Evolutionary conservation across 2,888 invertebrate species (phyloP).

Genomic region (Allacma fusca): DNA sequence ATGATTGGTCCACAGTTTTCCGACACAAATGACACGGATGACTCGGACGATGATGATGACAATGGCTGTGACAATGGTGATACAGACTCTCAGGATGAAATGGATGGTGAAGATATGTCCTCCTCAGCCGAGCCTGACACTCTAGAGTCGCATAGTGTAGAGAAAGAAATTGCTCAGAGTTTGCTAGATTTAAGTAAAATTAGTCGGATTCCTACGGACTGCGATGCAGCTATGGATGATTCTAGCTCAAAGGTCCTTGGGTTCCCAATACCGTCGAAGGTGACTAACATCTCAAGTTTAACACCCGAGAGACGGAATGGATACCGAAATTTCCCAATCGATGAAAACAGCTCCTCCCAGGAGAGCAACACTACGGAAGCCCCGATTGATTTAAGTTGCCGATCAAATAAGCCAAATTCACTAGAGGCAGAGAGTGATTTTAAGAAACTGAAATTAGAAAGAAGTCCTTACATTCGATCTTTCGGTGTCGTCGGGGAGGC

Average conservation of each 20-base stretch:
- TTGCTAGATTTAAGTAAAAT: slow-evolving; percentile 73
- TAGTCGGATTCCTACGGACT: slow-evolving; percentile 41
- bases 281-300: background rate
- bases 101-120: slow-evolving; percentile 63
- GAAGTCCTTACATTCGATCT: slow-evolving; percentile 51
- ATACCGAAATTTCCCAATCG: slow-evolving; percentile 18
- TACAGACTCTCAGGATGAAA: slow-evolving; percentile 64
- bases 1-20: slow-evolving; percentile 58
- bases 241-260: background rate
- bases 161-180: slow-evolving; percentile 86
- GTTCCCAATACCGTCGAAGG: background rate
- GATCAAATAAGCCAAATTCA: slow-evolving; percentile 12
- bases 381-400: slow-evolving; percentile 58
- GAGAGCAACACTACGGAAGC: slow-evolving; percentile 40
- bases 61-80: slow-evolving; percentile 65
- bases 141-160: slow-evolving; percentile 64
- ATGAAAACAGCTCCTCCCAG: slow-evolving; percentile 32
- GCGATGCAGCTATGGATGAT: background rate
- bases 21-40: slow-evolving; percentile 61
- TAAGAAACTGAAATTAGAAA: slow-evolving; percentile 51
- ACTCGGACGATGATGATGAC: slow-evolving; percentile 64
- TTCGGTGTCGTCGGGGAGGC: slow-evolving; percentile 57
- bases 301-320: slow-evolving; percentile 16
- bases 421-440: slow-evolving; percentile 33
- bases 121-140: slow-evolving; percentile 56